phyloP scores from a whole-genome alignment of 1,140 invertebrate species.

The Brachionus rubens region DNA sequence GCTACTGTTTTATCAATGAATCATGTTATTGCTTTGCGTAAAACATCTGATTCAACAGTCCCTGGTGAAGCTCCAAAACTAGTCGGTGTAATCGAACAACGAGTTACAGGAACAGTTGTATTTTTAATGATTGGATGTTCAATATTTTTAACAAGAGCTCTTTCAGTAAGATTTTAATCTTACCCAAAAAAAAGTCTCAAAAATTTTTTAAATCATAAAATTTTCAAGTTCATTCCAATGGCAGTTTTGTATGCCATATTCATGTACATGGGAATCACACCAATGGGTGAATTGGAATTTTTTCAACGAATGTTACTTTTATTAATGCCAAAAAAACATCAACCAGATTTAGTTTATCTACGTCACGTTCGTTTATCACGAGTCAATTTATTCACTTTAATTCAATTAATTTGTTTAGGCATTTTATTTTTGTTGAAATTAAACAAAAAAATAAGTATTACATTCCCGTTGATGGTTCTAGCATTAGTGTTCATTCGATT shows the following conservation, averaged over 20 bases:
- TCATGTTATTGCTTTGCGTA: slow-evolving; percentile 93
- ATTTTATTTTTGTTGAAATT: slow-evolving; percentile 93
- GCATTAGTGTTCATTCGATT: slow-evolving; percentile 33
- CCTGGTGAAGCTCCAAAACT: slow-evolving; percentile 93
- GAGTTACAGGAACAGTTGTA: slow-evolving; percentile 81
- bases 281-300: slow-evolving; percentile 83
- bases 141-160: slow-evolving; percentile 38
- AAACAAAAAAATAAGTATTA: slow-evolving; percentile 84
- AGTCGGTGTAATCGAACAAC: slow-evolving; percentile 91
- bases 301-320: slow-evolving; percentile 90
- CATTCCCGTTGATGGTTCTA: slow-evolving; percentile 86
- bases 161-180: neutral
- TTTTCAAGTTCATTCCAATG: slow-evolving; percentile 76
- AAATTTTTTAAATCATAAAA: neutral
- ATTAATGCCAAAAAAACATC: slow-evolving; percentile 97
- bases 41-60: slow-evolving; percentile 90
- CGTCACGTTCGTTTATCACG: slow-evolving; percentile 80
- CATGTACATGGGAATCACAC: slow-evolving; percentile 96
- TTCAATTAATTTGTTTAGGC: slow-evolving; percentile 83
- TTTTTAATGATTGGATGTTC: slow-evolving; percentile 72
- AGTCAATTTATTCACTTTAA: slow-evolving; percentile 89
- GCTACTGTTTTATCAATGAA: slow-evolving; percentile 97
- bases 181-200: neutral
- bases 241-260: slow-evolving; percentile 89
- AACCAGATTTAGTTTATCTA: slow-evolving; percentile 95